Percentiles rank a stretch among this genome's conserved stretches.
Conservation (phyloP, 2,888 invertebrate genomes). For the Mycalesis mineus region DNA sequence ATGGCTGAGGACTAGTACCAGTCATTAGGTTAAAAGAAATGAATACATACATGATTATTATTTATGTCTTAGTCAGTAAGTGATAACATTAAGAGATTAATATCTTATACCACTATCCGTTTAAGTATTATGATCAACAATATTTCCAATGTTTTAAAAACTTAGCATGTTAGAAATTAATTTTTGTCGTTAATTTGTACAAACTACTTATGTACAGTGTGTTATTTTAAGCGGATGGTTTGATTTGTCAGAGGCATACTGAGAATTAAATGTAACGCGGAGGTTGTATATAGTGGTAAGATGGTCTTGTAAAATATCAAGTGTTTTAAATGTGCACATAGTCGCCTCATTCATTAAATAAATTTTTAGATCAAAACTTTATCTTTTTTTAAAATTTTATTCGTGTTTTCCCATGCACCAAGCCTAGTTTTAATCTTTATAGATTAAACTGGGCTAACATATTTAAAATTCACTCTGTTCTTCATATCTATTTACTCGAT, state of each 20-base stretch:
- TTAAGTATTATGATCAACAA: slow-evolving; percentile 75
- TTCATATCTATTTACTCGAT: too few relatives aligned
- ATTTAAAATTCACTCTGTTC: too few relatives aligned
- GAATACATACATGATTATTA: slow-evolving; percentile 60
- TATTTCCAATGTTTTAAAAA: slow-evolving; percentile 73
- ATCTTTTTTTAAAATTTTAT: slow-evolving; percentile 27
- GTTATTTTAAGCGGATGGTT: slow-evolving; percentile 46
- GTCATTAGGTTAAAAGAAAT: slow-evolving; percentile 61
- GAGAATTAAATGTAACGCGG: slow-evolving; percentile 38
- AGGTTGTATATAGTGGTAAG: slow-evolving; percentile 73
- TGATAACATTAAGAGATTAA: slow-evolving; percentile 66
- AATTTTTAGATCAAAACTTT: slow-evolving; percentile 73
- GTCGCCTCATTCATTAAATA: slow-evolving; percentile 78
- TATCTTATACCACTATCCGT: slow-evolving; percentile 71
- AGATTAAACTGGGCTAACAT: too few relatives aligned
- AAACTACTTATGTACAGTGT: slow-evolving; percentile 73
- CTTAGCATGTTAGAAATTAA: slow-evolving; percentile 57
- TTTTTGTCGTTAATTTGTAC: slow-evolving; percentile 67
- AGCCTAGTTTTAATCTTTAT: too few relatives aligned
- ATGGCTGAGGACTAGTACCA: slow-evolving; percentile 69
- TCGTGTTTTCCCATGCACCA: not conserved
- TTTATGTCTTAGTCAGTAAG: slow-evolving; percentile 63
- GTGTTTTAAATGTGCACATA: slow-evolving; percentile 78
- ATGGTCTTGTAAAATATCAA: slow-evolving; percentile 72
- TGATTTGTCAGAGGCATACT: slow-evolving; percentile 36